Base-by-base conservation (phyloP, 1,140 invertebrate species). In the Vanessa atalanta region DNA sequence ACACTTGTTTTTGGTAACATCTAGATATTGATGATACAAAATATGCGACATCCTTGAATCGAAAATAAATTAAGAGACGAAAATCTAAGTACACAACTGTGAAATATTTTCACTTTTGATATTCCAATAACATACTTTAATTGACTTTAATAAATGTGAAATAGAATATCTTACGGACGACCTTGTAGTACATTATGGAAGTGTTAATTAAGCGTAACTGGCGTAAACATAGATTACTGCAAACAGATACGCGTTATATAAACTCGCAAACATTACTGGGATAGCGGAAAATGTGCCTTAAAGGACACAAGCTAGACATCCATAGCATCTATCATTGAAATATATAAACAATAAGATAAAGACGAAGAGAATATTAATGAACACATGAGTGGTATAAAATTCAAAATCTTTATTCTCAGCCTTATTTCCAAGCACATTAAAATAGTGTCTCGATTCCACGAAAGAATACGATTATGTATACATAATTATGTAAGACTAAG, bases 161-260 rank as follows among this genome's bases (percentile, higher is more conserved):
- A 66, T 26, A 47, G 0, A 43, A 65, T 66, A 72, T 55, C 65
- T 67, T 16, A 68, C 65, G 43, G 26, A 61, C 57, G 65, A 73
- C 72, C 72, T 73, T 73, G 72, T 61, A 73, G 55, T 67, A 60
- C 43, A 51, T 15, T 50, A 57, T 68, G 16, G 55, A 68, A 64
- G 72, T 68, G 72, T 64, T 73, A 73, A 73, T 68, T 68, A 73
- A 64, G 72, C 72, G 72, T 68, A 68, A 73, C 71, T 65, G 47
- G 65, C 53, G 71, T 73, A 73, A 73, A 63, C 65, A 66, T 23
- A 47, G 23, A 51, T 73, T 60, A 73, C 65, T 66, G 26, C 57
- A 67, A 61, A 67, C 71, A 65, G 65, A 73, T 68, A 68, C 67
- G 55, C 15, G 14, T 64, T 43, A 61, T 31, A 51, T 16, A 73